These are phyloP conservation scores for Anarhynchus alexandrinus DNA, from an alignment of 2,113 vertebrate species.

Conservation along the genomic window DNA sequence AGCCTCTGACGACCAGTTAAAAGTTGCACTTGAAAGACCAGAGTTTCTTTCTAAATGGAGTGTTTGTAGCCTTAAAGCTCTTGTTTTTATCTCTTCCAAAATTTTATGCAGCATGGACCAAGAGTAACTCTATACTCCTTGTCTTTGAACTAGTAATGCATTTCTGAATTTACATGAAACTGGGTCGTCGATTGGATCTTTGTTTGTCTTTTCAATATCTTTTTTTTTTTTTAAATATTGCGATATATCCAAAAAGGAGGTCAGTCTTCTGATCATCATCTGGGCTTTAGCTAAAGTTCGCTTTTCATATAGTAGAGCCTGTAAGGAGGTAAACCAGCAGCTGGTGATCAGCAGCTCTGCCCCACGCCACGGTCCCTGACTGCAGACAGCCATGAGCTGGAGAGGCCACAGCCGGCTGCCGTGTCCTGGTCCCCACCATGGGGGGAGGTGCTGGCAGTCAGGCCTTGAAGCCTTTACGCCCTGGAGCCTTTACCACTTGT, in stretches of 20 bases:
- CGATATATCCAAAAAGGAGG: background rate
- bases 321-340: background rate
- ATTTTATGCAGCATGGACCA: too few relatives aligned
- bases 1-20: background rate
- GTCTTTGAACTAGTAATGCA: background rate
- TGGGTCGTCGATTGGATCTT: background rate
- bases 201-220: background rate
- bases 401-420: rapidly evolving
- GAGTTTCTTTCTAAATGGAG: background rate
- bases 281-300: background rate
- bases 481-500: background rate
- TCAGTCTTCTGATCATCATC: background rate
- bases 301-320: background rate
- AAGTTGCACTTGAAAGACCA: background rate
- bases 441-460: rapidly evolving
- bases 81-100: background rate
- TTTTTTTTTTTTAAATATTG: background rate
- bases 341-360: background rate
- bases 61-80: background rate
- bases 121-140: background rate
- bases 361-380: rapidly evolving
- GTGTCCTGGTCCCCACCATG: rapidly evolving
- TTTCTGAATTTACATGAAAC: background rate
- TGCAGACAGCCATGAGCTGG: rapidly evolving
- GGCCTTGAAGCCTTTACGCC: background rate